Base-by-base conservation (phyloP, 2,888 invertebrate species). In the Patella pellucida region DNA sequence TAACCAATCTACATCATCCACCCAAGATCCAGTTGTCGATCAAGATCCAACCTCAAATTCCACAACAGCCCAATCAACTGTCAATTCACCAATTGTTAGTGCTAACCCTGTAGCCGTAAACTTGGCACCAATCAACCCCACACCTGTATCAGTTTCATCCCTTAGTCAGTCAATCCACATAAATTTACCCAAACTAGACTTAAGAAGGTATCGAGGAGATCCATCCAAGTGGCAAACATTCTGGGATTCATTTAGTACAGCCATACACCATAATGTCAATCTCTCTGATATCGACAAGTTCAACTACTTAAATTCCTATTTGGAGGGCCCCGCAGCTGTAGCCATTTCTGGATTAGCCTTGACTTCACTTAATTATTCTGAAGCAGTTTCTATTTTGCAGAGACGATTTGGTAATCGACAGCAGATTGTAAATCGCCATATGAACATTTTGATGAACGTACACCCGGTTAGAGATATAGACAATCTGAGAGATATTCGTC, bases 201-300 rank as follows among this genome's bases (percentile, higher is more conserved):
- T 62, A 62, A n/a, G 12, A 1, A 62, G 19, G 19, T 62, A 19
- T 15, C n/a, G 19, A 3, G 62, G 62, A 62, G 62, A 62, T 19
- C 62, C 19, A 62, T 19, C 62, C 7, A n/a, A 11, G 19, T 62
- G 62, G 4, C 62, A 62, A 2, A n/a, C 19, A 12, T 62, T 62
- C 19, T 62, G 62, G 62, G 19, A 62, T n/a, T 19, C 62, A 19
- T 62, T 62, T 62, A 19, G n/a, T 12, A 62, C 62, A 62, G 62
- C 62, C n/a, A 62, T 15, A 3, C 62, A 62, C 4, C n/a, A 62
- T 7, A 62, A 62, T 62, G 19, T 4, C n/a, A 62, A 62, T 19
- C 62, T 62, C 11, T 62, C 62, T n/a, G n/a, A 62, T 62, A 62
- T 62, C n/a, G 62, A 62, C 12, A 62, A 62, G 62, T 62, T 62